Conservation (phyloP, 1,140 invertebrate genomes). For the Bicyclus anynana region DNA sequence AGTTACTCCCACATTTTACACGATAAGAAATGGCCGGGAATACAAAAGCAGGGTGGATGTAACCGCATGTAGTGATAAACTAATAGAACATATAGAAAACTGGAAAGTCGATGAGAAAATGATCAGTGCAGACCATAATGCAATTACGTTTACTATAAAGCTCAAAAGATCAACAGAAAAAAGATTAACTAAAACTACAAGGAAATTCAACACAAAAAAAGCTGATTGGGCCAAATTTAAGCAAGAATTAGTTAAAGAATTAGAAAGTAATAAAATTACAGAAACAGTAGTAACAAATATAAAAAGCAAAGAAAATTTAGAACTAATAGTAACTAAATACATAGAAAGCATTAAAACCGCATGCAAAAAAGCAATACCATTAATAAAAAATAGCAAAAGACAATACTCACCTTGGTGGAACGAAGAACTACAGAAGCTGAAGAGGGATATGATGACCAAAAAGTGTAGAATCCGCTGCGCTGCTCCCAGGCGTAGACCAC, state of each 20-base stretch:
- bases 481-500: no score
- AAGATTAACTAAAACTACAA: conserved; percentile 5
- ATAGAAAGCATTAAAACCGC: no score
- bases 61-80: conserved; percentile 8
- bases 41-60: conserved; percentile 23
- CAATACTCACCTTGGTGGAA: no score
- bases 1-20: conserved; percentile 24
- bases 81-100: not conserved
- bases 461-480: no score
- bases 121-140: conserved; percentile 15
- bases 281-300: no score
- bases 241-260: not conserved
- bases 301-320: no score
- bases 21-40: conserved; percentile 10
- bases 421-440: no score
- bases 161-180: not conserved
- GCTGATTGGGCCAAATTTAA: conserved; percentile 15
- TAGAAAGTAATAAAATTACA: no score
- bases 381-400: no score
- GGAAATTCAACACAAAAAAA: conserved; percentile 18
- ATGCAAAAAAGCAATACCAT: no score
- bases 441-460: no score
- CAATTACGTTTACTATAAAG: conserved; percentile 5
- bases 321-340: no score
- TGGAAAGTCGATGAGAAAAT: conserved; percentile 5